Evolutionary conservation across 2,113 vertebrate species (phyloP).

Genomic region (Cyphomyrus plagiostoma): DNA sequence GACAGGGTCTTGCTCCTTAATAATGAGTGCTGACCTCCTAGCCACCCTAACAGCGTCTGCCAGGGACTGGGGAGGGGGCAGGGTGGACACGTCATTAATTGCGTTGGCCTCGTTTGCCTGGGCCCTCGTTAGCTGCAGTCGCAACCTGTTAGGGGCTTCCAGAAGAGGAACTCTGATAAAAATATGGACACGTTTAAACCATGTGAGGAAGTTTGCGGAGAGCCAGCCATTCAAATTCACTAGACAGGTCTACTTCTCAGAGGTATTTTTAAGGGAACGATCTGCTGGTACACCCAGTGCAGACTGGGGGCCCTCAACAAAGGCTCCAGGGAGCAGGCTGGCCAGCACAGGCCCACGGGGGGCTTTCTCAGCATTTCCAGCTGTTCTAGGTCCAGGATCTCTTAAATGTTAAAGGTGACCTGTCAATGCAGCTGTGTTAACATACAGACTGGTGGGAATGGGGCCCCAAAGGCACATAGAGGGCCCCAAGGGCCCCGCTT

Average conservation of each 20-base stretch:
- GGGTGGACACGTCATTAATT: slow-evolving; percentile 95
- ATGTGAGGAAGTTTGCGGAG: slow-evolving; percentile 70
- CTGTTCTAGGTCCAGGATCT: slow-evolving; percentile 24
- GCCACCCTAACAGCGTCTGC: slow-evolving; percentile 62
- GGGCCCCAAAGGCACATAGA: background rate
- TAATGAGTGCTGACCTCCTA: slow-evolving; percentile 73
- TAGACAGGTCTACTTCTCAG: slow-evolving; percentile 76
- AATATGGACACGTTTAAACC: slow-evolving; percentile 55
- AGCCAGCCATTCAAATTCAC: slow-evolving; percentile 78
- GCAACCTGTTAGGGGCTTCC: slow-evolving; percentile 53
- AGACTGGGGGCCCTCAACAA: slow-evolving; percentile 66
- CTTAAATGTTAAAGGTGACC: slow-evolving; percentile 26
- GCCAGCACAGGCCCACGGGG: slow-evolving; percentile 57
- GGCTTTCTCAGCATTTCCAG: slow-evolving; percentile 34
- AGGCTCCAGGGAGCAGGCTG: slow-evolving; percentile 58
- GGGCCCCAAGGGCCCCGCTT: background rate
- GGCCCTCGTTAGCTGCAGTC: slow-evolving; percentile 89
- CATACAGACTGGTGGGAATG: background rate
- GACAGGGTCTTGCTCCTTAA: slow-evolving; percentile 43
- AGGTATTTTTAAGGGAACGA: slow-evolving; percentile 79
- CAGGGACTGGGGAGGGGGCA: slow-evolving; percentile 63
- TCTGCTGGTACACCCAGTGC: slow-evolving; percentile 72
- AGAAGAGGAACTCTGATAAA: slow-evolving; percentile 7
- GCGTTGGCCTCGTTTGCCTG: slow-evolving; percentile 80
- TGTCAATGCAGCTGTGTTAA: background rate